phyloP scores from a whole-genome alignment of 2,113 vertebrate species.

The Aptenodytes patagonicus region DNA sequence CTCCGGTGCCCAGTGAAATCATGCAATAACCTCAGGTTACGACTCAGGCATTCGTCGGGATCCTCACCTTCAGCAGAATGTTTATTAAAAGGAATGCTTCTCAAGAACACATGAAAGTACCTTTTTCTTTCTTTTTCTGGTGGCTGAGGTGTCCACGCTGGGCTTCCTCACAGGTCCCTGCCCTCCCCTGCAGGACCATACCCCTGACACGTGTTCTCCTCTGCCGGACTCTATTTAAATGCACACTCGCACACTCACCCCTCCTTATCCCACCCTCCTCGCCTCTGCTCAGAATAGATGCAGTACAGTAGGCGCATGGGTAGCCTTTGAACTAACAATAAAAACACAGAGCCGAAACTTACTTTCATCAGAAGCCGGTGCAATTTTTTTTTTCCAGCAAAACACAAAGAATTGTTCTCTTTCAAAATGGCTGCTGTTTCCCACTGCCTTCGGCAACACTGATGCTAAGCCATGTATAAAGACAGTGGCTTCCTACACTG shows the following conservation, averaged over 20 bases:
- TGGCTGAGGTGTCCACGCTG: background rate
- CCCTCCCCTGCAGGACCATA: background rate
- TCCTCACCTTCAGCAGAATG: background rate
- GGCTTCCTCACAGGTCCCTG: background rate
- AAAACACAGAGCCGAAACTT: background rate
- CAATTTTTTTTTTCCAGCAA: background rate
- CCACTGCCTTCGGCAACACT: background rate
- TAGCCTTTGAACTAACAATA: background rate
- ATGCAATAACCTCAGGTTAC: background rate
- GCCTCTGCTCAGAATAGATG: background rate
- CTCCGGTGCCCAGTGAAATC: background rate
- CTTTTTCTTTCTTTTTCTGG: background rate
- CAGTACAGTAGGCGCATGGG: background rate
- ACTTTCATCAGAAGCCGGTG: background rate
- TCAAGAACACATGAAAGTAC: background rate
- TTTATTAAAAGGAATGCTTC: background rate
- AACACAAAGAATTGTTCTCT: background rate
- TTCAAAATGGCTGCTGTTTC: slow-evolving; percentile 15
- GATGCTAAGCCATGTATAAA: background rate
- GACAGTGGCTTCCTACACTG: background rate
- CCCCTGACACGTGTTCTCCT: fast-evolving
- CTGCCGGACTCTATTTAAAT: background rate
- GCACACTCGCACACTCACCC: background rate
- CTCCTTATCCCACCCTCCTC: background rate
- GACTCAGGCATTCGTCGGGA: fast-evolving